Percentiles rank a stretch among this genome's conserved stretches.
Evolutionary conservation across 2,113 vertebrate genomes (phyloP).

Genomic region (Lontra canadensis): DNA sequence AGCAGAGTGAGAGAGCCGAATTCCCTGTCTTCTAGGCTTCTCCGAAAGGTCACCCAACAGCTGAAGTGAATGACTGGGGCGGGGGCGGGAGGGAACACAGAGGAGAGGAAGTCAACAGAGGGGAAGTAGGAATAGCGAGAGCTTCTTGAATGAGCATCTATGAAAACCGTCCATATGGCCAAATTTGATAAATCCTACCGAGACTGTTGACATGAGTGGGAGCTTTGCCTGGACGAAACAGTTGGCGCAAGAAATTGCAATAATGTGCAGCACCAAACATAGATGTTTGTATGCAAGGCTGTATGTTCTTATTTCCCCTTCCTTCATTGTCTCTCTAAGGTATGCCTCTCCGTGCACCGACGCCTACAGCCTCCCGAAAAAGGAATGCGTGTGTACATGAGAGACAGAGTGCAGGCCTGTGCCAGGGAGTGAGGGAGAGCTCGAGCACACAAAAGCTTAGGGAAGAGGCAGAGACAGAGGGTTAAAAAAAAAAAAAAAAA

Average conservation of each 20-base stretch:
- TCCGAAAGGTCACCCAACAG: neutral
- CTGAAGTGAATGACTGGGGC: neutral
- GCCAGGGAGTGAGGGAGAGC: neutral
- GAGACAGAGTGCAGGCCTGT: neutral
- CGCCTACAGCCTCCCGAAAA: neutral
- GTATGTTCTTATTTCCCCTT: neutral
- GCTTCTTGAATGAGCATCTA: neutral
- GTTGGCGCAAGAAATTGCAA: neutral
- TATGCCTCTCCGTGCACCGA: neutral
- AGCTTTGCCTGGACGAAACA: constrained; percentile 29
- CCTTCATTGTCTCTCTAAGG: neutral
- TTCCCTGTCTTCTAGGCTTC: neutral
- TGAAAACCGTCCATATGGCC: constrained; percentile 17
- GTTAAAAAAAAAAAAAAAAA: neutral
- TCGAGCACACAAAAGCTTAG: neutral
- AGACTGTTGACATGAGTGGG: neutral
- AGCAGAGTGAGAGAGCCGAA: neutral
- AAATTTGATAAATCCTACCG: neutral
- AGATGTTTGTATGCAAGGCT: neutral
- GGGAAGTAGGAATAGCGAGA: neutral
- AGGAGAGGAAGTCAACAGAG: neutral
- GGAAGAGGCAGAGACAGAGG: neutral
- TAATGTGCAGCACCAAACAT: neutral
- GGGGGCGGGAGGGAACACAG: neutral
- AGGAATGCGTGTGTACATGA: neutral